Conservation (phyloP, 2,113 vertebrate genomes). For the Microtus richardsoni region DNA sequence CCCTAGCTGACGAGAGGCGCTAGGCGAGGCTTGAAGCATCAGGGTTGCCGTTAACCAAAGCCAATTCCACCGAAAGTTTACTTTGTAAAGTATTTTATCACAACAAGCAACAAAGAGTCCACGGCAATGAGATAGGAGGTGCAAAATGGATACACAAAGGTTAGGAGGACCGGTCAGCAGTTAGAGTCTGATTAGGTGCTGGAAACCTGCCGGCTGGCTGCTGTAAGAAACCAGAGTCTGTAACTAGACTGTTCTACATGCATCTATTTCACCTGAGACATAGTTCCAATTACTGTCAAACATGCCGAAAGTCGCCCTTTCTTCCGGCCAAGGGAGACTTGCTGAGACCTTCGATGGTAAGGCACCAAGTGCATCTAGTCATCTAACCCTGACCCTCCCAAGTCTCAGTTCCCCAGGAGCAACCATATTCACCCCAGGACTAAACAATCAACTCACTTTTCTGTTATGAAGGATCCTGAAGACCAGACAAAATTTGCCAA, state of each 20-base stretch:
- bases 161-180: background rate
- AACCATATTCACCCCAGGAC: conserved; percentile 59
- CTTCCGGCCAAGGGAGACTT: conserved; percentile 39
- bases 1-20: conserved; percentile 86
- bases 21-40: conserved; percentile 55
- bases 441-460: conserved; percentile 69
- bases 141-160: background rate
- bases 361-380: background rate
- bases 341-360: background rate
- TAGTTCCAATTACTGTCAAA: conserved; percentile 56
- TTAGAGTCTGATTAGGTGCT: conserved; percentile 26
- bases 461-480: conserved; percentile 42
- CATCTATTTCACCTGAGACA: conserved; percentile 59
- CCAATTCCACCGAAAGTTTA: conserved; percentile 86
- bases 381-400: conserved; percentile 57
- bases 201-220: background rate
- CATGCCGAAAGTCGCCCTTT: conserved; percentile 37
- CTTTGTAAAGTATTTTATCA: conserved; percentile 84
- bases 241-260: conserved; percentile 38
- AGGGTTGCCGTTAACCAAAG: conserved; percentile 70
- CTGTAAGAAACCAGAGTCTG: background rate
- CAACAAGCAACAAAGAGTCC: conserved; percentile 71
- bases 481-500: conserved; percentile 41
- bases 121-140: conserved; percentile 68
- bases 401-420: conserved; percentile 59